Evolutionary conservation across 2,113 vertebrate species (phyloP).

Genomic region (Gymnogyps californianus): DNA sequence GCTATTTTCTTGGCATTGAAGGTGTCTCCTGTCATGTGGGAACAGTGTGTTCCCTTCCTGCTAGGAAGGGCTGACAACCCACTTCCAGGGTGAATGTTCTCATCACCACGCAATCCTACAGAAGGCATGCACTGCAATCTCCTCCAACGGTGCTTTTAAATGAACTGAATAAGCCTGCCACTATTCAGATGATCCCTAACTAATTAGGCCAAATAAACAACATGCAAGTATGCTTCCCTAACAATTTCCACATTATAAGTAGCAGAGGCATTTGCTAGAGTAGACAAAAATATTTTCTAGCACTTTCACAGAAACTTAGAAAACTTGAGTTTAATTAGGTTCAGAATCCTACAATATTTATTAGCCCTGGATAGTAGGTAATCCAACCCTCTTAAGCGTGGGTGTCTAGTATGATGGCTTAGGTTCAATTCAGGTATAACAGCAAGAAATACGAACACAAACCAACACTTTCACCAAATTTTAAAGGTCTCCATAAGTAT

Average conservation of each 20-base stretch:
- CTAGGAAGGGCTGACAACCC: not conserved
- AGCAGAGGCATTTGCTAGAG: not conserved
- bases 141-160: not conserved
- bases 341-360: not conserved
- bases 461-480: not conserved
- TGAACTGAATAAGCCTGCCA: not conserved
- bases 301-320: not conserved
- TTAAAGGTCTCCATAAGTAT: not conserved
- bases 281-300: not conserved
- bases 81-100: not conserved
- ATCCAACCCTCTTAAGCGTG: not conserved
- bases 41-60: constrained; percentile 2
- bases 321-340: not conserved
- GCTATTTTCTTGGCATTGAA: not conserved
- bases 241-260: not conserved
- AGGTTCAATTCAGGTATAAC: not conserved
- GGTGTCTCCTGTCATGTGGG: not conserved
- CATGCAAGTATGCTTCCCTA: not conserved
- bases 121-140: not conserved
- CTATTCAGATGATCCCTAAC: not conserved
- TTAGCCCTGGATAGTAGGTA: not conserved
- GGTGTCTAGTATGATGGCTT: not conserved
- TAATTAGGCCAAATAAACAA: not conserved
- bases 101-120: not conserved
- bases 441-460: not conserved